Conservation (phyloP, 2,113 vertebrate genomes). For the Chloebia gouldiae region DNA sequence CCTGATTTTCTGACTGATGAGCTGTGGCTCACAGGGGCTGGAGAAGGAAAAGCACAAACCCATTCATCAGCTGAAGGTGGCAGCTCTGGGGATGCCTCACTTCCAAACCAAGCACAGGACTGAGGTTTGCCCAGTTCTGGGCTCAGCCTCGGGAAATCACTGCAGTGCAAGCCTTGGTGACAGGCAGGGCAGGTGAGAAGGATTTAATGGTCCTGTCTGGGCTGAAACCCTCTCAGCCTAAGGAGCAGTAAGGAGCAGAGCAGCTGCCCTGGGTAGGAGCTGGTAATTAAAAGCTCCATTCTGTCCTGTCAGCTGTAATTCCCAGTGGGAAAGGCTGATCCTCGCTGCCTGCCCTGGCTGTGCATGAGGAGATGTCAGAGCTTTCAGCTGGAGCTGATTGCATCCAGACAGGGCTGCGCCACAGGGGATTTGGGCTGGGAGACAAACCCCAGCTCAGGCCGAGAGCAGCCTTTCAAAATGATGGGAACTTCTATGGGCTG, state of each 20-base stretch:
- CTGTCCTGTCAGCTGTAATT: not conserved
- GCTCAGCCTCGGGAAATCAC: not conserved
- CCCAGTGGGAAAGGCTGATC: not conserved
- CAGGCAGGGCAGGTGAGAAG: not conserved
- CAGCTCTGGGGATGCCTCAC: not conserved
- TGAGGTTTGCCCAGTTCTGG: not conserved
- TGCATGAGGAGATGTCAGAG: not conserved
- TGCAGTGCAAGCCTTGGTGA: not conserved
- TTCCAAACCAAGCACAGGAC: not conserved
- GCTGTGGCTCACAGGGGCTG: rapidly evolving
- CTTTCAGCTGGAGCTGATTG: not conserved
- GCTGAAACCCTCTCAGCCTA: not conserved
- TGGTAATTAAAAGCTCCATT: not conserved
- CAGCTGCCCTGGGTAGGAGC: not conserved
- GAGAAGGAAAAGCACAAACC: not conserved
- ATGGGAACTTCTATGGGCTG: not conserved
- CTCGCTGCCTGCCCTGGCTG: not conserved
- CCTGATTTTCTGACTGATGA: rapidly evolving
- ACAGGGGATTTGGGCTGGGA: not conserved
- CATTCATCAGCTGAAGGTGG: not conserved
- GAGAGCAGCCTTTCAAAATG: rapidly evolving
- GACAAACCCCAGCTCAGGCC: not conserved
- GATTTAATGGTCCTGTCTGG: not conserved
- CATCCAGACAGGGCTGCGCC: rapidly evolving
- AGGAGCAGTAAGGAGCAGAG: not conserved